phyloP scores from a whole-genome alignment of 1,140 invertebrate genomes.

The Psix sp. region DNA sequence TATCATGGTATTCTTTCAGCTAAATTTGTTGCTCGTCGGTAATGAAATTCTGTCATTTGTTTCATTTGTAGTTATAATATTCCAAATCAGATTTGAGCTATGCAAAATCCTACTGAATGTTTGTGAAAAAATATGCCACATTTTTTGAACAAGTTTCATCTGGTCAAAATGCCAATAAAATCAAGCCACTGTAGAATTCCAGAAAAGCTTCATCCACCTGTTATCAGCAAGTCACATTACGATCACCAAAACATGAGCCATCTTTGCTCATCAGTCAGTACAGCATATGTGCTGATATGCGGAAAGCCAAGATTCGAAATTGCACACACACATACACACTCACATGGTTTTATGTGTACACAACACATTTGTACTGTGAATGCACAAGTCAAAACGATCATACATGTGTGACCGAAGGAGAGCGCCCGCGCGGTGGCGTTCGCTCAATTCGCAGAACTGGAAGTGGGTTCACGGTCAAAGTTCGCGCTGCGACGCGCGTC shows the following conservation, averaged over 20 bases:
- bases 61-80: too few relatives aligned
- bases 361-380: background rate
- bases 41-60: too few relatives aligned
- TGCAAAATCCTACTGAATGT: too few relatives aligned
- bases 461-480: conserved; percentile 65
- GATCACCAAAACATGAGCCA: conserved; percentile 18
- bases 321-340: conserved; percentile 10
- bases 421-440: conserved; percentile 27
- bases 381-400: conserved; percentile 13
- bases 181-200: too few relatives aligned
- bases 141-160: too few relatives aligned
- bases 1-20: too few relatives aligned
- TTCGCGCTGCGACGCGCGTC: conserved; percentile 56
- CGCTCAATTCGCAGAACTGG: conserved; percentile 49
- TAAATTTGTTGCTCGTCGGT: too few relatives aligned
- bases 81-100: too few relatives aligned
- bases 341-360: background rate
- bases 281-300: background rate
- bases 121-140: too few relatives aligned
- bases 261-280: conserved; percentile 1
- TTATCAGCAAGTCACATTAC: too few relatives aligned
- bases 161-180: too few relatives aligned
- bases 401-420: conserved; percentile 5
- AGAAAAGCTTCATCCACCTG: conserved; percentile 11
- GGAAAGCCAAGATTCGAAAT: conserved; percentile 19